Conservation (phyloP, 2,113 vertebrate genomes). For the Epinephelus moara region DNA sequence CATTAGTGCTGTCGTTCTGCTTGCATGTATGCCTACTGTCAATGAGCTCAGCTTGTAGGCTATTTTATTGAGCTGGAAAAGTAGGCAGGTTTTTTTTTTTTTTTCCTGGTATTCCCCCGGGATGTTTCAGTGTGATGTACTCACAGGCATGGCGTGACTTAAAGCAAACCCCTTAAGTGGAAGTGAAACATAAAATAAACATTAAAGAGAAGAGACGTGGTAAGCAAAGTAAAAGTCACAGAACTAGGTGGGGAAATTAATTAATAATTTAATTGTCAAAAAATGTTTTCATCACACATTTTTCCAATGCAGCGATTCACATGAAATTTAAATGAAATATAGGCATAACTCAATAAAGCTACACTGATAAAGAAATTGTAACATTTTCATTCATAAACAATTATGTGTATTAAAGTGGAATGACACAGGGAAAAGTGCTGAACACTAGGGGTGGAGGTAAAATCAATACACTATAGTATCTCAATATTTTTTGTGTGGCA, state of each 20-base stretch:
- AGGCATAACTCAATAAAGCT: too few species aligned
- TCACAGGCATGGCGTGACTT: background rate
- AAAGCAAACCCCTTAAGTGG: background rate
- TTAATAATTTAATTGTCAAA: too few species aligned
- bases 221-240: background rate
- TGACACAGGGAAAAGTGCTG: too few species aligned
- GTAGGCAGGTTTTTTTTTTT: background rate
- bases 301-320: too few species aligned
- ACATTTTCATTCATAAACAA: too few species aligned
- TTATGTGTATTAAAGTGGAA: too few species aligned
- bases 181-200: background rate
- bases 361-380: too few species aligned
- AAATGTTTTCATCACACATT: too few species aligned
- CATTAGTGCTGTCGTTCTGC: slow-evolving; percentile 15
- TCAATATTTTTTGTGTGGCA: too few species aligned
- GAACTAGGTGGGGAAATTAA: background rate
- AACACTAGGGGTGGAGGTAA: too few species aligned
- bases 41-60: background rate
- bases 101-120: background rate
- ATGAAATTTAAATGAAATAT: too few species aligned
- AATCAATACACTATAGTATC: too few species aligned
- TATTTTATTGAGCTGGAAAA: background rate
- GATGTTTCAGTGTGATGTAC: background rate
- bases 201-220: background rate
- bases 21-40: background rate